Base-by-base conservation (phyloP, 2,797 vertebrate genomes). In the Ciconia nigra region DNA sequence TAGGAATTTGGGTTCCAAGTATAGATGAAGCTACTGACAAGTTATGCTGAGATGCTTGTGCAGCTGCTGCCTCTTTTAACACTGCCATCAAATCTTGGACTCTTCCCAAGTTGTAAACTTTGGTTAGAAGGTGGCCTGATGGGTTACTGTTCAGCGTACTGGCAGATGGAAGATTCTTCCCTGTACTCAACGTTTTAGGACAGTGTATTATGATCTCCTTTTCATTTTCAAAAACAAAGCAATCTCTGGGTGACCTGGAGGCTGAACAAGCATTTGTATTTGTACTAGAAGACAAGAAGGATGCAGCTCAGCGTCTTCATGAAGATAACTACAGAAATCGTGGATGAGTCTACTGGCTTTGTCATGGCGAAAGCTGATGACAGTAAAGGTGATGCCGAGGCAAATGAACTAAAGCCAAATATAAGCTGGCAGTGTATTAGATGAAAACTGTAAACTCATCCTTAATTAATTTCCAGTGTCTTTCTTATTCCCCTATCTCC, bases 301-400 rank as follows among this genome's bases (percentile, higher is more conserved):
- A 98, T 82, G 97, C 98, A 97, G 98, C 54, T 98, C 2, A 98
- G 98, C 98, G 98, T 97, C 97, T 98, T 72, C 97, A 95, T 8
- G 99, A 98, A 21, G 98, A 96, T 59, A 98, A 24, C 49, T 31
- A 10, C 28, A 37, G 26, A 46, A 46, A 15, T 20, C 1, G 5
- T 15, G n/a, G 62, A 99, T 81, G 99, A 99, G 13, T 98, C 99
- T 44, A 98, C 98, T 3, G 99, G 99, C 96, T 98, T 99, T 70
- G 98, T 99, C 91, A 99, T 98, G 76, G 98, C 98, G 78, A 99
- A 99, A 94, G 99, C 99, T 84, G 99, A 99, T 11, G 99, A 99
- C 90, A 99, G 99, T 33, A 98, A 99, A 4, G 99, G 98, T 73
- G 99, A 99, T 74, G 95, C 98, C 49, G 97, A 98, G 87, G 93